Base-by-base conservation (phyloP, 2,797 vertebrate genomes). In the Spheniscus humboldti region DNA sequence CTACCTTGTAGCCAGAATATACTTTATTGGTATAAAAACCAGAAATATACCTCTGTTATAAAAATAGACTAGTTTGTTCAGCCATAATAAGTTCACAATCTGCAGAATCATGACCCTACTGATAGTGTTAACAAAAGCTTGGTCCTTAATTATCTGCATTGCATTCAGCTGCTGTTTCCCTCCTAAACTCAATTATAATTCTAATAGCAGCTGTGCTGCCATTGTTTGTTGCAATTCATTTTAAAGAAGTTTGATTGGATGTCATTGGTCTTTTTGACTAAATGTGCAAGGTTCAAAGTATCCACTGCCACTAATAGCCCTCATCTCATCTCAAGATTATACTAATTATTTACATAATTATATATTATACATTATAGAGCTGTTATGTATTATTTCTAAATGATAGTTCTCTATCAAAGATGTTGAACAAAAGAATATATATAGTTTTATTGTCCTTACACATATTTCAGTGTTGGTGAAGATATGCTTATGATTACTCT, bases 101-200 rank as follows among this genome's bases (percentile, higher is more conserved):
- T 98, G 94, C 97, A 96, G 95, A 95, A 97, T 98, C 98, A 98
- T 98, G 98, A 98, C 98, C 97, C 94, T 97, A 88, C 96, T 98
- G 98, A 98, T 98, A 98, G 97, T 98, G 98, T 98, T 98, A 98
- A 98, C 98, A 98, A 98, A 98, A 98, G 97, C 98, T 97, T 97
- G 97, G 96, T 96, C 96, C 98, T 97, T 99, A 99, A 99, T 99
- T 98, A 98, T 97, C 98, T 98, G 96, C 97, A 98, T 98, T 98
- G 97, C 97, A 98, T 98, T 98, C 96, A 83, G 97, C 96, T 98
- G 98, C 98, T 98, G 98, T 98, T 98, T 98, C 97, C 97, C 98
- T 98, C 98, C 97, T 97, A 97, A 98, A 98, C 98, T 97, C 97
- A 98, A 98, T 98, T 98, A 98, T 97, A 96, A 97, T 97, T 96